A percentile compares a stretch with the other conserved stretches of the same genome.
phyloP scores from a whole-genome alignment of 2,113 vertebrate species.

The Podarcis muralis region DNA sequence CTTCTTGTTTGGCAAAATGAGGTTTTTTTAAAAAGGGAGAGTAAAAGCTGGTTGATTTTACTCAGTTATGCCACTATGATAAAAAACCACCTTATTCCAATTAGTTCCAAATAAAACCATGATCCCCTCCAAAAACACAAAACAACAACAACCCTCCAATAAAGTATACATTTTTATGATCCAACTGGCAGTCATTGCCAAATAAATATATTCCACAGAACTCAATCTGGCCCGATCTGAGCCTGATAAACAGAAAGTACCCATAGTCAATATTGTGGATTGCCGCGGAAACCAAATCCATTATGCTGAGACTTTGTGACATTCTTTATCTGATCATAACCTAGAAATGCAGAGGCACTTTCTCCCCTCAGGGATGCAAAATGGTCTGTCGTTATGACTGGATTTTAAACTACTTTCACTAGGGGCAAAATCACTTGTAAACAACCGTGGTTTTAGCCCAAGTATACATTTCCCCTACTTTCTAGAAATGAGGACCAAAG shows the following conservation, averaged over 20 bases:
- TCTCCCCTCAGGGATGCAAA: background rate
- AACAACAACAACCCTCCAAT: background rate
- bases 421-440: background rate
- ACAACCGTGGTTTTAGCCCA: background rate
- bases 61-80: background rate
- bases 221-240: background rate
- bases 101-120: background rate
- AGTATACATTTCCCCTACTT: background rate
- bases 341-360: background rate
- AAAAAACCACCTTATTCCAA: constrained; percentile 11
- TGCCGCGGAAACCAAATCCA: background rate
- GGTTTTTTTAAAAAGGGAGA: background rate
- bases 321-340: background rate
- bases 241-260: background rate
- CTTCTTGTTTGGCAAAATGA: background rate
- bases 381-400: background rate
- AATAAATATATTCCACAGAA: constrained; percentile 16
- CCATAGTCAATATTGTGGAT: background rate
- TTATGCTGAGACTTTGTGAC: background rate
- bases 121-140: background rate
- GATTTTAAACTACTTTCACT: background rate
- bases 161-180: background rate
- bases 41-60: background rate
- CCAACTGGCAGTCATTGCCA: background rate
- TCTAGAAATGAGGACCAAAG: background rate